Conservation (phyloP, 2,113 vertebrate species). For the Podarcis muralis region DNA sequence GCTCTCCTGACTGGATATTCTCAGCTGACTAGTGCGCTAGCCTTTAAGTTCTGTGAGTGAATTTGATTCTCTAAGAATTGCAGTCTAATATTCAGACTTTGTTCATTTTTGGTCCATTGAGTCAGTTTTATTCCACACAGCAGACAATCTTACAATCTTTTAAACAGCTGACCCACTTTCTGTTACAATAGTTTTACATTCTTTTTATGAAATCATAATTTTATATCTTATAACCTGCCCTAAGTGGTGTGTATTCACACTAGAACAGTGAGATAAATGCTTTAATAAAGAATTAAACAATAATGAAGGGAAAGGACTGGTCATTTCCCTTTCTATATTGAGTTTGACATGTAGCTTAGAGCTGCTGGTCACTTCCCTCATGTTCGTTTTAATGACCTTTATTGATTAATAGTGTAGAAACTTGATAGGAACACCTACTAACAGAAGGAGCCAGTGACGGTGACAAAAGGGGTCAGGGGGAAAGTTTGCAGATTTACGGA, state of each 20-base stretch:
- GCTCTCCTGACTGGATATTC: neutral
- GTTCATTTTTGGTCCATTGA: neutral
- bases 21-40: neutral
- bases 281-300: no score
- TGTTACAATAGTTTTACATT: no score
- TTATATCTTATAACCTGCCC: no score
- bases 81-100: neutral
- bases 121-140: neutral
- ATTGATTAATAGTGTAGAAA: neutral
- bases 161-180: no score
- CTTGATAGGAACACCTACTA: neutral
- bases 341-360: neutral
- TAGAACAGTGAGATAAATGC: no score
- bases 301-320: no score
- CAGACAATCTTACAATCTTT: no score
- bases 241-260: no score
- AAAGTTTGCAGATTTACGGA: neutral
- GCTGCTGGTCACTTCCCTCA: neutral
- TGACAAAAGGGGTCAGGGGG: neutral
- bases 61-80: neutral
- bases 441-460: neutral
- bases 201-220: no score
- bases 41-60: neutral
- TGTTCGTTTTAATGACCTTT: neutral
- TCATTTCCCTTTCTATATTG: neutral